Evolutionary conservation across 2,888 invertebrate species (phyloP).

Genomic region (Scaptomyza cyrtandrae): DNA sequence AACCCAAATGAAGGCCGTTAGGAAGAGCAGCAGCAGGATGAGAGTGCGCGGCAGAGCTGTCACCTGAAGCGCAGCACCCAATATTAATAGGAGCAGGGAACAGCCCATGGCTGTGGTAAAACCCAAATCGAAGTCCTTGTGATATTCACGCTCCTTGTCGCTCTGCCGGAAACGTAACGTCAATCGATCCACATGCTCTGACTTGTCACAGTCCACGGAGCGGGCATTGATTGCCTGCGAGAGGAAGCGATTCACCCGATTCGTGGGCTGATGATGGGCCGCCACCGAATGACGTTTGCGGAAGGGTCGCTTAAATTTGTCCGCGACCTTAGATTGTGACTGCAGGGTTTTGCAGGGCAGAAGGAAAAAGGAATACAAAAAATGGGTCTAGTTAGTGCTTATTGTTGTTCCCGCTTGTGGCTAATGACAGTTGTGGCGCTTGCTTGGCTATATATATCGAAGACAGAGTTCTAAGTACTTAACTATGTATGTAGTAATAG

Average conservation of each 20-base stretch:
- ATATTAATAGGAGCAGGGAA: slow-evolving; percentile 90
- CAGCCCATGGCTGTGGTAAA: slow-evolving; percentile 93
- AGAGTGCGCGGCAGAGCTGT: slow-evolving; percentile 93
- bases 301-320: slow-evolving; percentile 94
- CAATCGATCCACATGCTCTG: slow-evolving; percentile 93
- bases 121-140: slow-evolving; percentile 93
- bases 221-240: slow-evolving; percentile 96
- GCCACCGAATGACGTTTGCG: slow-evolving; percentile 93
- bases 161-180: slow-evolving; percentile 94
- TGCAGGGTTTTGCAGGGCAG: slow-evolving; percentile 33
- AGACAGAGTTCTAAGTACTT: slow-evolving; percentile 32
- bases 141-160: slow-evolving; percentile 94
- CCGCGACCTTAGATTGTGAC: slow-evolving; percentile 90
- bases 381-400: slow-evolving; percentile 40
- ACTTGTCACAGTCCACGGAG: slow-evolving; percentile 95
- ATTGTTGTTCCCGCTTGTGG: slow-evolving; percentile 15
- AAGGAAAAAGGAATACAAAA: slow-evolving; percentile 14
- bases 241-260: slow-evolving; percentile 95
- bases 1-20: slow-evolving; percentile 96
- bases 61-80: slow-evolving; percentile 90
- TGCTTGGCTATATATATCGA: slow-evolving; percentile 26
- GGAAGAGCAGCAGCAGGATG: slow-evolving; percentile 92
- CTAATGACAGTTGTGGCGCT: slow-evolving; percentile 20
- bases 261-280: slow-evolving; percentile 94
- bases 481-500: slow-evolving; percentile 10